Base-by-base conservation (phyloP, 2,113 vertebrate species). In the Spea bombifrons region DNA sequence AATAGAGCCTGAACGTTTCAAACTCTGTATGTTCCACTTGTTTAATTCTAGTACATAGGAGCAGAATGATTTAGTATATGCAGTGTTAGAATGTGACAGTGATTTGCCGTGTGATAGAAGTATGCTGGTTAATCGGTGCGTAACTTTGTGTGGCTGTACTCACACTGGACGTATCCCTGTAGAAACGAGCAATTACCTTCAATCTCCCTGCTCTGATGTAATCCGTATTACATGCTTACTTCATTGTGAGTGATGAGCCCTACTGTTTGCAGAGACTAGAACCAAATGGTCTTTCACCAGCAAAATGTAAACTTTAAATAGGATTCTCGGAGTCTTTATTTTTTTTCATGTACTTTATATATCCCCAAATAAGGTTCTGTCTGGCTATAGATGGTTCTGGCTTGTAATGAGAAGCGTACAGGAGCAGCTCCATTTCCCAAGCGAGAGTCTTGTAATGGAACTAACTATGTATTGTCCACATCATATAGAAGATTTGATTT, bases 291-390 rank as follows among this genome's bases (percentile, higher is more conserved):
- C 94, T 97, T 93, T 95, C 93, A 91, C 93, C 91, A 93, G 94
- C 91, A 94, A 96, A 95, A 95, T 96, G 97, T 95, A 96, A 95
- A 96, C 94, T 95, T 92, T 94, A 97, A 95, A 98, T 97, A 92
- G 94, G 95, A 97, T 97, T 97, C 94, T 92, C 93, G 86, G 85
- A 89, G 90, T 92, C 92, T 93, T 94, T 91, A 94, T 94, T 96
- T 95, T 95, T 90, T 84, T 88, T 87, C 86, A 78, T 91, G 92
- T 92, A 91, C 91, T 95, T 95, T 94, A 95, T 93, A 94, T 93
- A 93, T 95, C 96, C 91, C 93, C 93, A 95, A 94, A 96, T 94
- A 95, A 94, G 92, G 93, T 94, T 94, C 88, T 90, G 92, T 79
- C 91, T 91, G 88, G 93, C 94, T 95, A 93, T 94, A 96, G 93